Conservation (phyloP, 2,797 vertebrate species). For the Pygocentrus nattereri region DNA sequence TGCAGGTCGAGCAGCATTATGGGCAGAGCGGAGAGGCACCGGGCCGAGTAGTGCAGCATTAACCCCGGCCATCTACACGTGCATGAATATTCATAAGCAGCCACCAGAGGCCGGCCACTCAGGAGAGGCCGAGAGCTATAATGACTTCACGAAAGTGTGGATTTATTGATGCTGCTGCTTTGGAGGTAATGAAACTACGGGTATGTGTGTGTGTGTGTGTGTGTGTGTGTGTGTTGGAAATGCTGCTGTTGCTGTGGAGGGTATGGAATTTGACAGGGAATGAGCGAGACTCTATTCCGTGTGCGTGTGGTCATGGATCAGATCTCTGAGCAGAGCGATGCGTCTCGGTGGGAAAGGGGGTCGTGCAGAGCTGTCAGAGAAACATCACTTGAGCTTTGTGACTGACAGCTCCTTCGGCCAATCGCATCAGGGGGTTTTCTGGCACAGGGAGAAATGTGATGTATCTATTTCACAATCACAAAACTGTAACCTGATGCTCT, state of each 20-base stretch:
- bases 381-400: not conserved
- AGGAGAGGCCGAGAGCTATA: slow-evolving; percentile 46
- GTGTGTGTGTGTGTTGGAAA: slow-evolving; percentile 10
- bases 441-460: too few species aligned
- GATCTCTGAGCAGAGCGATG: not conserved
- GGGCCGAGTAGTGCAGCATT: slow-evolving; percentile 62
- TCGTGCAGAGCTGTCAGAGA: not conserved
- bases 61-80: slow-evolving; percentile 64
- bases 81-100: slow-evolving; percentile 58
- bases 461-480: not conserved
- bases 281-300: not conserved
- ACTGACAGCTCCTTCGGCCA: slow-evolving; percentile 6
- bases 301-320: not conserved
- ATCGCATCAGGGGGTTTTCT: not conserved
- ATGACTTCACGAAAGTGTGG: slow-evolving; percentile 51
- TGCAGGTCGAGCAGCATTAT: slow-evolving; percentile 59
- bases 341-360: not conserved
- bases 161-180: slow-evolving; percentile 38
- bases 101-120: slow-evolving; percentile 44
- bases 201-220: slow-evolving; percentile 20
- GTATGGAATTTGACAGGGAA: not conserved
- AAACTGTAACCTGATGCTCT: not conserved
- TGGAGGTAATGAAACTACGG: slow-evolving; percentile 11
- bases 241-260: not conserved
- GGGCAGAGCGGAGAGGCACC: slow-evolving; percentile 49